Evolutionary conservation across 2,113 vertebrate species (phyloP).

Genomic region (Pelusios castaneus): DNA sequence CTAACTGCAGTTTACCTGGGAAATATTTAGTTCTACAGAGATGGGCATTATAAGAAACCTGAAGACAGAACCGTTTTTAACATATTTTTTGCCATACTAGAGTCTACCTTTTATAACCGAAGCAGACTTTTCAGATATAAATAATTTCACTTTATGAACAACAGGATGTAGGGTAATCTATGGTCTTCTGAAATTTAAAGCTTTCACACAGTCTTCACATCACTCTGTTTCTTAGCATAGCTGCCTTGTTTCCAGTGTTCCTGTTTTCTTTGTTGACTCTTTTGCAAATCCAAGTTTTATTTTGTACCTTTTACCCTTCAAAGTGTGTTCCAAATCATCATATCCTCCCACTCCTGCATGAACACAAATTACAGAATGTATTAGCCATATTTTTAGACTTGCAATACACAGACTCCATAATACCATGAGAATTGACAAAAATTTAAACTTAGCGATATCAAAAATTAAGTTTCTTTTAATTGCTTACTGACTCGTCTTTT

Average conservation of each 20-base stretch:
- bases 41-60: not conserved
- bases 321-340: not conserved
- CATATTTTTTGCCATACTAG: not conserved
- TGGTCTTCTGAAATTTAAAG: not conserved
- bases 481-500: not conserved
- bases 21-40: not conserved
- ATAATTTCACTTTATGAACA: not conserved
- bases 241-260: not conserved
- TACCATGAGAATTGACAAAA: not conserved
- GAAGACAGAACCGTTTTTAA: not conserved
- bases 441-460: not conserved
- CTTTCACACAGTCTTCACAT: not conserved
- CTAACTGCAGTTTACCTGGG: not conserved
- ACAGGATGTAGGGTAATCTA: not conserved
- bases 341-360: not conserved
- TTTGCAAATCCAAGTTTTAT: not conserved
- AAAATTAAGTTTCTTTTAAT: not conserved
- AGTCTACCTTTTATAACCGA: not conserved
- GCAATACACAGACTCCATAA: not conserved
- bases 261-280: not conserved
- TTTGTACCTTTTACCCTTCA: not conserved
- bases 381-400: not conserved
- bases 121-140: not conserved
- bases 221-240: not conserved
- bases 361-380: rapidly evolving